phyloP scores from a whole-genome alignment of 2,888 invertebrate species.

The Heteromyza rotundicornis region DNA sequence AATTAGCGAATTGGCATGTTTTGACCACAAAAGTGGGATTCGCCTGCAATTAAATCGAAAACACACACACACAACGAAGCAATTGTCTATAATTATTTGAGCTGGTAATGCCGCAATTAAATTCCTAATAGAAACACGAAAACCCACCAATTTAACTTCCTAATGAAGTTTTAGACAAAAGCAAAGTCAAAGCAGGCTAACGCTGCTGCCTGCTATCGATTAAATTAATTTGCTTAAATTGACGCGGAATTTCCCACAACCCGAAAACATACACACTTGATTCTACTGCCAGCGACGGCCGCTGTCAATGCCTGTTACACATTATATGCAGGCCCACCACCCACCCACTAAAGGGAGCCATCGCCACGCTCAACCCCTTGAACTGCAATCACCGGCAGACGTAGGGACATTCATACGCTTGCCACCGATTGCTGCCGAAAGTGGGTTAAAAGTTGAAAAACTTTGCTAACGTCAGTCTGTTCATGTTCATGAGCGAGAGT shows the following conservation, averaged over 20 bases:
- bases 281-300: background rate
- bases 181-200: background rate
- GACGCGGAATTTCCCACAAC: constrained; percentile 42
- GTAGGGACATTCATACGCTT: background rate
- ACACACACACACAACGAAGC: too few species aligned
- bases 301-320: constrained; percentile 40
- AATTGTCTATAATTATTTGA: background rate
- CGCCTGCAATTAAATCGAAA: too few species aligned
- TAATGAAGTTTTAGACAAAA: background rate
- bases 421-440: constrained; percentile 22
- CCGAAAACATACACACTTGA: constrained; percentile 12
- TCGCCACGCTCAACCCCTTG: background rate
- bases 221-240: constrained; percentile 24
- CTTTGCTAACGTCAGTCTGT: constrained; percentile 24
- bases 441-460: constrained; percentile 50
- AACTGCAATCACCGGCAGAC: background rate
- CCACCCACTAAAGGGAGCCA: constrained; percentile 27
- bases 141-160: background rate
- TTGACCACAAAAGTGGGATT: too few species aligned
- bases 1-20: background rate
- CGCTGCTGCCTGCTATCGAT: too few species aligned
- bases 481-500: background rate
- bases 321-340: constrained; percentile 37
- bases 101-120: constrained; percentile 8
- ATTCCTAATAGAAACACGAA: background rate